Base-by-base conservation (phyloP, 2,888 invertebrate genomes). In the Marasmarcha lunaedactyla region DNA sequence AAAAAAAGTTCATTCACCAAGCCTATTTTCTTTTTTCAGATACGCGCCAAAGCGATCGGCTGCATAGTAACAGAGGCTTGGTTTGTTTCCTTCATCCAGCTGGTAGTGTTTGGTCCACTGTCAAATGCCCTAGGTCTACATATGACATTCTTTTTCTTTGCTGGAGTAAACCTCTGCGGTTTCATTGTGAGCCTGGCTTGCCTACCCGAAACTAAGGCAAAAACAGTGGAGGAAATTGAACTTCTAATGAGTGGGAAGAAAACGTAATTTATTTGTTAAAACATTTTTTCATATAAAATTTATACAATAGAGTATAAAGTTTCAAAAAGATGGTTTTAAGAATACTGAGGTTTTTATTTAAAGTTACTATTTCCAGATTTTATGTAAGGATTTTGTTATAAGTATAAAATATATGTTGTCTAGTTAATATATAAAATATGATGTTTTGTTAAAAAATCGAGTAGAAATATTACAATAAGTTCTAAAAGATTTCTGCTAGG, bases 161-260 rank as follows among this genome's bases (percentile, higher is more conserved):
- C 65, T 1, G 47, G 43, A 0, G 48, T 69, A 7, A 76, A 77
- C 44, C 25, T 68, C 1, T 3, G 57, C 1, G 69, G 76, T 0
- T 51, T 60, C 1, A 20, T 65, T 3, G 51, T 69, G 11, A 55
- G 58, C 2, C 26, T 70, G 1, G 25, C 66, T 1, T 46, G 58
- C 2, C 45, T 84, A 1, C 81, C 79, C 0, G 84, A 84, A 50
- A 84, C 83, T 0, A 78, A 67, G 38, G 74, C 71, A 1, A 72
- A 67, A 45, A 54, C 54, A 14, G 56, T 74, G 1, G 66, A 71
- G 11, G 48, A 68, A 39, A 78, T 81, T 13, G 57, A 68, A 37
- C 41, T 41, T 6, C 48, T 50, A 14, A 15, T 11, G 40, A 33
- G 38, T 39, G 11, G 33, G 39, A 37, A 30, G 35, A 39, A 39